phyloP scores from a whole-genome alignment of 2,888 invertebrate species.

The Adineta ricciae region DNA sequence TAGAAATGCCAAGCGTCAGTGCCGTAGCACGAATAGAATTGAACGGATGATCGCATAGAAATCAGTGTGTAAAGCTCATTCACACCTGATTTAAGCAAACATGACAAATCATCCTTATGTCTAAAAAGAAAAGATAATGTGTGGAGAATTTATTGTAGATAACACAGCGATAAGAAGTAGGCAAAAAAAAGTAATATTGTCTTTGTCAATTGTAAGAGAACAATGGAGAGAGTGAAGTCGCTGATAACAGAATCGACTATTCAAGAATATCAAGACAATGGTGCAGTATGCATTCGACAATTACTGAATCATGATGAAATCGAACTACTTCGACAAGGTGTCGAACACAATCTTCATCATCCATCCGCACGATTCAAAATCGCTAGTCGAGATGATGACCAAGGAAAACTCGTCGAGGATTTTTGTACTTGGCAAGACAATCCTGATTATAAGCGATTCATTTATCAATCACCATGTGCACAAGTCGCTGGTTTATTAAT shows the following conservation, averaged over 20 bases:
- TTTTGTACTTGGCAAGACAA: constrained; percentile 43
- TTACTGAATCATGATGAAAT: neutral
- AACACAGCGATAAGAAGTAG: too few species aligned
- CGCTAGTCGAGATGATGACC: constrained; percentile 33
- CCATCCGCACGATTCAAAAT: neutral
- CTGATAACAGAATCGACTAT: neutral
- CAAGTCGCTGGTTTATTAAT: constrained; percentile 39
- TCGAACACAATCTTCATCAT: neutral
- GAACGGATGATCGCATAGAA: too few species aligned
- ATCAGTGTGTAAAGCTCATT: too few species aligned
- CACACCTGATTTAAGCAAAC: too few species aligned
- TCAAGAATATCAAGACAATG: neutral
- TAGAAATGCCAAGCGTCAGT: too few species aligned
- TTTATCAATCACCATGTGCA: constrained; percentile 40
- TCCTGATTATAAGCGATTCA: constrained; percentile 40
- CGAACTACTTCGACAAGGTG: neutral
- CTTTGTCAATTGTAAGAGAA: too few species aligned
- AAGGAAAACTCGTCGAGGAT: constrained; percentile 42
- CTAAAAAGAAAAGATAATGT: too few species aligned
- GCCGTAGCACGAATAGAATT: too few species aligned
- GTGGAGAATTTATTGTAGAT: too few species aligned
- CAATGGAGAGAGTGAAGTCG: neutral
- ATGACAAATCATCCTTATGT: too few species aligned
- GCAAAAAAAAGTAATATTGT: too few species aligned
- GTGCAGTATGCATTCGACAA: neutral